These are phyloP conservation scores for Spodoptera litura DNA, from an alignment of 1,140 invertebrate genomes.

Conservation along the genomic window DNA sequence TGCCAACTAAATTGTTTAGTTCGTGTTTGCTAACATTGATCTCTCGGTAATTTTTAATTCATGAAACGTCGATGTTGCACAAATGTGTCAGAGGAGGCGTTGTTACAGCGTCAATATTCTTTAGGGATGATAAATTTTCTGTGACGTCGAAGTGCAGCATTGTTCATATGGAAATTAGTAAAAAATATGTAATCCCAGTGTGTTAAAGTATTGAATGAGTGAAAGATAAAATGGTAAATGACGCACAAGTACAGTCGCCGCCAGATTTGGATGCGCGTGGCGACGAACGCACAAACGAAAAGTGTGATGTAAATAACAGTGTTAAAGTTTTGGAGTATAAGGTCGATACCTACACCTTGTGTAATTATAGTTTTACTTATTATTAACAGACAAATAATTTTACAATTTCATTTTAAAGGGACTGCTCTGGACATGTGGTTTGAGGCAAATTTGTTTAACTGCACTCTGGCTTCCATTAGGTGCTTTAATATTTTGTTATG, in stretches of 20 bases:
- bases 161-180: conserved; percentile 39
- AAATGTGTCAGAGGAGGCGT: conserved; percentile 26
- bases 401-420: conserved; percentile 70
- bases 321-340: conserved; percentile 76
- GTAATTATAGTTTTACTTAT: not conserved
- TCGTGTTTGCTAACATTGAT: not conserved
- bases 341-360: conserved; percentile 56
- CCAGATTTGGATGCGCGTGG: conserved; percentile 69
- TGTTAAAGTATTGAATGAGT: conserved; percentile 55
- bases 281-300: conserved; percentile 67
- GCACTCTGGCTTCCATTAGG: conserved; percentile 93
- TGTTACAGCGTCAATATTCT: conserved; percentile 19
- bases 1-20: not conserved
- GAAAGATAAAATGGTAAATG: conserved; percentile 82
- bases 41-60: conserved; percentile 38
- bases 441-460: conserved; percentile 91
- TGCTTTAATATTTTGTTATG: conserved; percentile 93
- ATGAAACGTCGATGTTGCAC: conserved; percentile 38
- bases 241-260: conserved; percentile 79
- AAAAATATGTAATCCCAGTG: conserved; percentile 55
- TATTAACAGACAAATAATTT: conserved; percentile 9
- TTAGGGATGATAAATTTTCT: too few relatives aligned
- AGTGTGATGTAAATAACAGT: conserved; percentile 66
- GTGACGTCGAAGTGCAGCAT: conserved; percentile 7
- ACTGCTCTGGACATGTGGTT: conserved; percentile 83